Base-by-base conservation (phyloP, 2,797 vertebrate genomes). In the Glossophaga mutica region DNA sequence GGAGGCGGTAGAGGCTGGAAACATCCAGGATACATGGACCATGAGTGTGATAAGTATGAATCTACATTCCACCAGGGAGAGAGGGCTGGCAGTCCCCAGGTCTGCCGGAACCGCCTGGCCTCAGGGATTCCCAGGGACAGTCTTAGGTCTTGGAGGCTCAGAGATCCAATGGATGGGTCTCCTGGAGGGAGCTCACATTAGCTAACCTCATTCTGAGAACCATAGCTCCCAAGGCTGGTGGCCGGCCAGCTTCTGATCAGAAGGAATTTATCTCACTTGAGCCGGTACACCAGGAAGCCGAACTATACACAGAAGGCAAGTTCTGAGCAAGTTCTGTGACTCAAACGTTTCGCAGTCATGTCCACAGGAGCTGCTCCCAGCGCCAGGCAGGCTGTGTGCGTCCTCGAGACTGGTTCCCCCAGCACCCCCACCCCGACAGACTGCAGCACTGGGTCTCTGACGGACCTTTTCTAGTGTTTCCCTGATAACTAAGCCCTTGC, bases 221-320 rank as follows among this genome's bases (percentile, higher is more conserved):
- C 81, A 68, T 24, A 22, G 50, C 71, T 90, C 55, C 90, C 78
- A 46, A 92, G 34, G 34, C 70, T 46, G 39, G 19, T 24, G 24
- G 39, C 34, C 8, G 8, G 4, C 59, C 39, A 32, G 76, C 76
- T 95, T 77, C 81, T 76, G 55, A 79, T 46, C 9, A 71, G 34
- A 37, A 71, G 67, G n/a, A 48, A 65, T 67, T 71, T 34, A 19
- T 73, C 42, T 87, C 24, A 5, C 73, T 73, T 21, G 87, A 93
- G 83, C 73, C 65, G 44, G 24, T 34, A 88, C 4, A 81, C 34
- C 71, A 48, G 46, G 67, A 90, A 90, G 52, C 19, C 85, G 70
- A 78, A 77, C 83, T 71, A 32, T 52, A 95, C 79, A 46, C 81
- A 94, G 67, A 95, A 84, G 88, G 15, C 67, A 62, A 82, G 55